Percentiles rank a stretch among this genome's conserved stretches.
These are phyloP conservation scores for Corythucha ciliata DNA, from an alignment of 2,888 invertebrate species.

Conservation along the genomic window DNA sequence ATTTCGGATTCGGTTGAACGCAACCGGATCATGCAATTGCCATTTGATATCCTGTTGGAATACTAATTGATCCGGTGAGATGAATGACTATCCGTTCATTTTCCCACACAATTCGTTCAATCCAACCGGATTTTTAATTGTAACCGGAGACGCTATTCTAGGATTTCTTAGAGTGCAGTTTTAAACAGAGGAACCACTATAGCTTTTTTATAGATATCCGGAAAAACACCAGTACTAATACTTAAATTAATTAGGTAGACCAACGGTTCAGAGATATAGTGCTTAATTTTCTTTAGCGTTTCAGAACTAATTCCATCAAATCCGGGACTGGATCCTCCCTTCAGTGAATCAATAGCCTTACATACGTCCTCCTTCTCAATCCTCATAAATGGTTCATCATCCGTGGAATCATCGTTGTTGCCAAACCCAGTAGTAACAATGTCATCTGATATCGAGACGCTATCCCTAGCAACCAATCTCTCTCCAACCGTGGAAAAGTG, in stretches of 20 bases:
- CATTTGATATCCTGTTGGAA: too few species aligned
- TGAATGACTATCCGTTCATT: too few species aligned
- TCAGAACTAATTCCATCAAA: background rate
- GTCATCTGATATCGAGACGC: too few species aligned
- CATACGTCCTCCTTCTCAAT: background rate
- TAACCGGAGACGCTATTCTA: background rate
- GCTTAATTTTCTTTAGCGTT: background rate
- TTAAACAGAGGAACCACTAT: background rate
- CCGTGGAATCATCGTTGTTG: too few species aligned
- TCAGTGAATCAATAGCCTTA: background rate
- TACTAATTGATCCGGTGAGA: too few species aligned
- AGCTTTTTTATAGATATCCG: background rate
- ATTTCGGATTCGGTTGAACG: too few species aligned
- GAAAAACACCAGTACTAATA: background rate
- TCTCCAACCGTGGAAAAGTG: slow-evolving; percentile 1
- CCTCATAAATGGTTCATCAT: background rate
- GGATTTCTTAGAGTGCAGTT: background rate
- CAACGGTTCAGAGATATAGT: background rate
- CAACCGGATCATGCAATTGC: too few species aligned
- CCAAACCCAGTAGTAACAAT: too few species aligned
- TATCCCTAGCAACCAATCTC: too few species aligned
- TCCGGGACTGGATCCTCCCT: background rate
- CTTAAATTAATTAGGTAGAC: background rate
- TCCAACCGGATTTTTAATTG: too few species aligned
- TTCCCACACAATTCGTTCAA: too few species aligned